These are phyloP conservation scores for Watsonalla binaria DNA, from an alignment of 2,888 invertebrate genomes.

Conservation along the genomic window DNA sequence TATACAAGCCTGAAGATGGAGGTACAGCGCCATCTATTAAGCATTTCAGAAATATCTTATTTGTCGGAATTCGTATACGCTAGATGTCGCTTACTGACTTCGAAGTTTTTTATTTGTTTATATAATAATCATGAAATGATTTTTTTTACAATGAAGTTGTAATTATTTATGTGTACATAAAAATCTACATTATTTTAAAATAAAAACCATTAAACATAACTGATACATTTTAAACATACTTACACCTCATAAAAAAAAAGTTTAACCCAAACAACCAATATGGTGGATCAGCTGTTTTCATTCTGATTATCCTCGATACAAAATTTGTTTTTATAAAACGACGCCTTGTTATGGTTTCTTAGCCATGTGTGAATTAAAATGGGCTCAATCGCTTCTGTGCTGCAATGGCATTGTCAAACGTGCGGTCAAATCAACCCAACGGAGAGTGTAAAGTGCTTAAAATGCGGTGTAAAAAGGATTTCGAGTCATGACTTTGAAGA, in stretches of 20 bases:
- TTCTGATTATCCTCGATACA: constrained; percentile 63
- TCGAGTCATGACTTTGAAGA: constrained; percentile 76
- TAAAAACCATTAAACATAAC: neutral
- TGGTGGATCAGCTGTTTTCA: constrained; percentile 81
- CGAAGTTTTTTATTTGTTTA: too few relatives aligned
- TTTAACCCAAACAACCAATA: constrained; percentile 80
- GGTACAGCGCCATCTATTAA: too few relatives aligned
- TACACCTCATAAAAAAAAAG: constrained; percentile 44
- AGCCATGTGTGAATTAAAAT: constrained; percentile 82
- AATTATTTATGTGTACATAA: neutral
- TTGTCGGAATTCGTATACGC: too few relatives aligned
- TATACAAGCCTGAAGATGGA: too few relatives aligned
- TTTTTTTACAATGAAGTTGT: neutral
- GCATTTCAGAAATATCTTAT: too few relatives aligned
- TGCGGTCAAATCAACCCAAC: constrained; percentile 94
- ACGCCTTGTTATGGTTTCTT: constrained; percentile 71
- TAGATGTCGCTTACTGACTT: too few relatives aligned
- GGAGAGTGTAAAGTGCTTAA: constrained; percentile 89
- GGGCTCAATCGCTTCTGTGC: constrained; percentile 96
- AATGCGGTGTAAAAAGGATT: constrained; percentile 86
- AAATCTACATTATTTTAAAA: neutral
- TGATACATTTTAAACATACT: neutral
- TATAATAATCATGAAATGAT: too few relatives aligned
- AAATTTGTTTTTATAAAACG: constrained; percentile 68
- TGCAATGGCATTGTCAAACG: constrained; percentile 94